Base-by-base conservation (phyloP, 2,888 invertebrate genomes). In the Crepidodera aurea region DNA sequence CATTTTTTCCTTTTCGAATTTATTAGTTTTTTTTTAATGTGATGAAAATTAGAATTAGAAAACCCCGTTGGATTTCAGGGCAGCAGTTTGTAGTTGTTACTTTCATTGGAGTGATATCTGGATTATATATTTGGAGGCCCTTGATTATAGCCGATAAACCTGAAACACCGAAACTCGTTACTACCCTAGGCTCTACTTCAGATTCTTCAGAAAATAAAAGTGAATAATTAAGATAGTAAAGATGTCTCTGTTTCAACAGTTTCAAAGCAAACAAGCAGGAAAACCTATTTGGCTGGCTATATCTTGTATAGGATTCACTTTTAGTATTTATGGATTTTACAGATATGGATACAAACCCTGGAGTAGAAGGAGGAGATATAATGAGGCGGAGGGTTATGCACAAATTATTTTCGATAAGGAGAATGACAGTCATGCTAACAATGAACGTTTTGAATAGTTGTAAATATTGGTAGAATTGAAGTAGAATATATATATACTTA, bases 41-140 rank as follows among this genome's bases (percentile, higher is more conserved):
- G 19, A 60, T 60, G 60, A 44, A 32, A 34, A 76, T 79, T 75
- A 69, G 70, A 72, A 76, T 80, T 60, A 69, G 76, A 62, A 71
- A 71, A 69, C 74, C 77, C 19, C 69, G 73, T n/a, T 75, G 77
- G 10, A 57, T 81, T 59, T 73, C 74, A 25, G 74, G 73, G 19
- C 29, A 68, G 25, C 77, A 81, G 70, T 59, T 82, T 51, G 69
- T 76, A 15, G 15, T 81, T 16, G 77, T 67, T 22, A 64, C 72
- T 8, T 63, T 77, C 18, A 4, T 80, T 44, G 82, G 82, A 7
- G 67, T 80, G 8, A 10, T 75, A 6, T 74, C 78, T 37, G 82
- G 82, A 44, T 62, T 77, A 42, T 82, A 82, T 69, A 79, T 82
- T 73, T 82, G 81, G 81, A 78, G 73, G 68, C 82, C 82, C 1